phyloP scores from a whole-genome alignment of 2,797 vertebrate species.

The Enteromius anoplus region DNA sequence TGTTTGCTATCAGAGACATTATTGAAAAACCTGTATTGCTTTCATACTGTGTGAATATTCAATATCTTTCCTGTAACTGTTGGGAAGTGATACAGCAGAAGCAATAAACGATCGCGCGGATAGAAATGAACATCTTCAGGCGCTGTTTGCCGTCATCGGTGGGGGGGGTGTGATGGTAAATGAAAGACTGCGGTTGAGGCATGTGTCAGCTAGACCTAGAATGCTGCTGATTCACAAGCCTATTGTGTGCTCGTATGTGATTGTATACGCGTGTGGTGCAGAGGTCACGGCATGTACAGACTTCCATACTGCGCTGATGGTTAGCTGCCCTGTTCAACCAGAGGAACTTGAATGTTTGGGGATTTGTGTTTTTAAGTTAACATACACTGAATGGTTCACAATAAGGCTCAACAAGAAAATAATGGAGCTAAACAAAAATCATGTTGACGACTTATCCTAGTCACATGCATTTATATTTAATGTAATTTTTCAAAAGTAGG shows the following conservation, averaged over 20 bases:
- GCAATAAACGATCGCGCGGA: background rate
- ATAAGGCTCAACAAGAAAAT: background rate
- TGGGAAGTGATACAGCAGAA: background rate
- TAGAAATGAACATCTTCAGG: conserved; percentile 30
- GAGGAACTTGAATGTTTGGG: conserved; percentile 35
- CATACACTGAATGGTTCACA: background rate
- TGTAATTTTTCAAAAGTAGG: conserved; percentile 33
- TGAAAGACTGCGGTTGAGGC: conserved; percentile 36
- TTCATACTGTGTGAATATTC: background rate
- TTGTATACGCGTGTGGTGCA: conserved; percentile 16
- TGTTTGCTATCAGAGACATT: background rate
- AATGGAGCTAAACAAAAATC: background rate
- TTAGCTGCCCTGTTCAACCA: conserved; percentile 47
- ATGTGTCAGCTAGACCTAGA: conserved; percentile 17
- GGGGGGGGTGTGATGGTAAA: conserved; percentile 11
- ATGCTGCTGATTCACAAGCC: conserved; percentile 35
- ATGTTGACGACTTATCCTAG: background rate
- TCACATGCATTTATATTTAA: conserved; percentile 26
- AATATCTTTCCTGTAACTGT: background rate
- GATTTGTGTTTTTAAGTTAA: background rate
- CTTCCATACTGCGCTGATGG: conserved; percentile 12
- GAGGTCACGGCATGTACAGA: conserved; percentile 44
- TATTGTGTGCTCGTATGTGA: background rate
- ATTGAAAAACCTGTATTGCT: background rate
- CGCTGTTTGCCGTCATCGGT: background rate